Base-by-base conservation (phyloP, 2,888 invertebrate genomes). In the Formica aserva region DNA sequence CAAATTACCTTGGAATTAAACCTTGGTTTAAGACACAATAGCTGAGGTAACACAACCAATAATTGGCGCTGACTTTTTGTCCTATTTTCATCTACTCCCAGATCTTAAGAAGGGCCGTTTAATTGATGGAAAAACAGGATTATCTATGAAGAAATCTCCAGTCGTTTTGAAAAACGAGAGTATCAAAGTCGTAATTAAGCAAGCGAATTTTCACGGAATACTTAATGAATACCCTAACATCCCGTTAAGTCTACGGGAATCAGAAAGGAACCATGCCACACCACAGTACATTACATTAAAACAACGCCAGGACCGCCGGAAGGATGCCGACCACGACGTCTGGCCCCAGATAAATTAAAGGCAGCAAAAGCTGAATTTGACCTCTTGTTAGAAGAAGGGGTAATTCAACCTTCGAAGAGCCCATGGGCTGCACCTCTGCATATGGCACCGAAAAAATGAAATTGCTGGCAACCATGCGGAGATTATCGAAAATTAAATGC, bases 241-340 rank as follows among this genome's bases (percentile, higher is more conserved):
- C 0, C 22, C 5, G 63, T 26, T 0, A 62, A 55, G 0, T 83
- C 38, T 26, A 89, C 2, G 86, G 86, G 57, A 88, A 90, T n/a
- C 52, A 35, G 35, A 35, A 88, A 9, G 5, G 38, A 32, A 26
- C 3, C 72, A 29, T 22, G 11, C 1, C 60, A 75, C 26, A 35
- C 35, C 5, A 35, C 35, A 4, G 35, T 35, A 6, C 85, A 83
- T 35, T 89, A 89, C 83, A 92, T 93, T 57, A 66, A 85, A 55
- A 92, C 92, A 11, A 90, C 89, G 6, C 41, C 86, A 1, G 93
- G 94, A 22, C 91, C 92, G 35, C 94, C 94, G 6, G 22, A 91
- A 92, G 5, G 87, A 8, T 22, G 22, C 22, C 22, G 22, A 22
- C 22, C 22, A 22, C 22, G 22, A 22, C 22, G 22, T 22, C 22